Conservation (phyloP, 2,888 invertebrate species). For the Drosophila niveifrons region DNA sequence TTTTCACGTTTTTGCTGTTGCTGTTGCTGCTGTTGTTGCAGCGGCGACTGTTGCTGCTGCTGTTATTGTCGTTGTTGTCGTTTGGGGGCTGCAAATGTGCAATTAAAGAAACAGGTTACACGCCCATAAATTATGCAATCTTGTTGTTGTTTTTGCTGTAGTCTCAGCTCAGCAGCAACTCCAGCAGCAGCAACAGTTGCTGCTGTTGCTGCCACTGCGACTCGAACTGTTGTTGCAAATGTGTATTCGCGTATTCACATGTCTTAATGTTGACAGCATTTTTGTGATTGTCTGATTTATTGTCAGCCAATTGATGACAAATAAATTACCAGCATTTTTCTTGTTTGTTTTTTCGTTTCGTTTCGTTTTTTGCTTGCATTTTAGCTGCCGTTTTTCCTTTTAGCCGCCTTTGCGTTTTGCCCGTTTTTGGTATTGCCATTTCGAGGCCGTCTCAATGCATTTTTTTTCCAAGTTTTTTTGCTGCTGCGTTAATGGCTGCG, state of each 20-base stretch:
- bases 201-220: slow-evolving; percentile 26
- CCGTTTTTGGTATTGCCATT: slow-evolving; percentile 68
- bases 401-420: slow-evolving; percentile 55
- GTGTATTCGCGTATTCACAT: slow-evolving; percentile 78
- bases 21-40: slow-evolving; percentile 49
- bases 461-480: slow-evolving; percentile 24
- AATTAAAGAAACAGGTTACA: slow-evolving; percentile 85
- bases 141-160: slow-evolving; percentile 63
- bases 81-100: slow-evolving; percentile 83
- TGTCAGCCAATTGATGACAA: slow-evolving; percentile 81
- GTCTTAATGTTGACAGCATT: slow-evolving; percentile 83
- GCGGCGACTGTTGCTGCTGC: slow-evolving; percentile 45
- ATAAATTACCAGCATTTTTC: slow-evolving; percentile 75
- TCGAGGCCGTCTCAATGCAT: slow-evolving; percentile 36
- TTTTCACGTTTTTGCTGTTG: slow-evolving; percentile 72
- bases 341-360: slow-evolving; percentile 25
- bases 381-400: slow-evolving; percentile 64
- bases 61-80: slow-evolving; percentile 54
- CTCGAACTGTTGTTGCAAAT: slow-evolving; percentile 32
- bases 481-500: slow-evolving; percentile 74
- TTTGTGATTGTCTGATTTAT: slow-evolving; percentile 85
- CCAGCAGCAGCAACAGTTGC: slow-evolving; percentile 31
- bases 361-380: slow-evolving; percentile 48
- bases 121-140: slow-evolving; percentile 82
- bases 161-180: slow-evolving; percentile 52